Evolutionary conservation across 2,797 vertebrate genomes (phyloP), one percentile per base, ranked within the genome.

Genomic region (Fundulus diaphanus): DNA sequence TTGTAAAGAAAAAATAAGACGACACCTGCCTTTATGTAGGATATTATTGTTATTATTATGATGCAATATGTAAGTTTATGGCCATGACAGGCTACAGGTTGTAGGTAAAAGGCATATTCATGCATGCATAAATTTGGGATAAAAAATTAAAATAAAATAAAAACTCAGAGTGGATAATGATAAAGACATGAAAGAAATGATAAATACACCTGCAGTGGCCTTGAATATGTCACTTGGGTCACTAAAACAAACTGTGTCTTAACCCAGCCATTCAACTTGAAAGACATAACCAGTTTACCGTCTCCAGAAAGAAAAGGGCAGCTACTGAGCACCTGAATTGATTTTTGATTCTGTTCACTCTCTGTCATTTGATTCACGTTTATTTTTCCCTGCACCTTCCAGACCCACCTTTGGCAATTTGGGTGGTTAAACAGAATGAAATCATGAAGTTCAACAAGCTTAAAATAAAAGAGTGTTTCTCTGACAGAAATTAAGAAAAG

Each of bases 31-130:
- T 76, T 48, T 87, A 61, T 82, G 51, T 68, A 49, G 71, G 78
- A 69, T 85, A 79, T 82, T 86, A 85, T 68, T 42, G 52, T 33
- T 63, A 15, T 35, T 71, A 27, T 86, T 8, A 65, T 13, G 6
- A 63, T 76, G 77, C 40, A 57, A 72, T 65, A 31, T 65, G 56
- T 65, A 42, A 70, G 56, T 79, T 84, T 69, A 73, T 63, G 24
- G 22, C 24, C 29, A 61, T 59, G 76, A 74, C 77, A 75, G 37
- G 37, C 44, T 59, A 61, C n/a, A 27, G 51, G 42, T 52, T 74
- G 29, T 56, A 74, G 40, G 72, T 72, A 63, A 87, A 83, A 70
- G 52, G 42, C 68, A 71, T 68, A 59, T 51, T 48, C 56, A 18
- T 76, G 22, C 57, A 54, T 57, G 29, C 44, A 20, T 61, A 24